These are phyloP conservation scores for Heterodera filipjevi DNA, from an alignment of 2,888 invertebrate genomes.

Conservation along the genomic window DNA sequence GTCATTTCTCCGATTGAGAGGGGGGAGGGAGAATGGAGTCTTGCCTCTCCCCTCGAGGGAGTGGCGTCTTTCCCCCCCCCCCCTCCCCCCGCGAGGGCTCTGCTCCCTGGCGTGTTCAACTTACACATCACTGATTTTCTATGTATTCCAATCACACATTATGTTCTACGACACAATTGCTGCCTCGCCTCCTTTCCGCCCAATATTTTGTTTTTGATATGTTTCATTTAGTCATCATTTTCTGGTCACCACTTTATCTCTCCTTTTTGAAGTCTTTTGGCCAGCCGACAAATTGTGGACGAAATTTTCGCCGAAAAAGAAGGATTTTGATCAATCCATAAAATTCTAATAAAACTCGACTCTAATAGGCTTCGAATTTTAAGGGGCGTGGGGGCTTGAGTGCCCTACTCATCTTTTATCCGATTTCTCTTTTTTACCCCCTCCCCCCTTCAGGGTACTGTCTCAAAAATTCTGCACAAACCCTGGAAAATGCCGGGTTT, in stretches of 20 bases:
- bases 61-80: neutral
- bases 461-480: too few species aligned
- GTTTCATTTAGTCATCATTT: neutral
- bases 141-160: too few species aligned
- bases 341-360: too few species aligned
- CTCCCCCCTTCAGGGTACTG: too few species aligned
- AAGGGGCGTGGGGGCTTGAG: too few species aligned
- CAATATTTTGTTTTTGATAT: neutral
- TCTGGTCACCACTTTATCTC: neutral
- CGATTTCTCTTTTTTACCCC: too few species aligned
- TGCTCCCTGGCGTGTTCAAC: too few species aligned
- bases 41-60: neutral
- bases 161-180: neutral
- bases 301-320: neutral
- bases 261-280: neutral
- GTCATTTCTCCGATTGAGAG: neutral
- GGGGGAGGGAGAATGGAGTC: neutral
- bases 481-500: too few species aligned
- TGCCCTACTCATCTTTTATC: too few species aligned
- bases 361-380: too few species aligned
- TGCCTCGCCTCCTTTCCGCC: neutral
- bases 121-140: too few species aligned
- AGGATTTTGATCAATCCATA: too few species aligned
- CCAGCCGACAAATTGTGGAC: neutral
- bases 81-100: neutral